Evolutionary conservation across 1,140 invertebrate species (phyloP).

Genomic region (Cherax quadricarinatus): DNA sequence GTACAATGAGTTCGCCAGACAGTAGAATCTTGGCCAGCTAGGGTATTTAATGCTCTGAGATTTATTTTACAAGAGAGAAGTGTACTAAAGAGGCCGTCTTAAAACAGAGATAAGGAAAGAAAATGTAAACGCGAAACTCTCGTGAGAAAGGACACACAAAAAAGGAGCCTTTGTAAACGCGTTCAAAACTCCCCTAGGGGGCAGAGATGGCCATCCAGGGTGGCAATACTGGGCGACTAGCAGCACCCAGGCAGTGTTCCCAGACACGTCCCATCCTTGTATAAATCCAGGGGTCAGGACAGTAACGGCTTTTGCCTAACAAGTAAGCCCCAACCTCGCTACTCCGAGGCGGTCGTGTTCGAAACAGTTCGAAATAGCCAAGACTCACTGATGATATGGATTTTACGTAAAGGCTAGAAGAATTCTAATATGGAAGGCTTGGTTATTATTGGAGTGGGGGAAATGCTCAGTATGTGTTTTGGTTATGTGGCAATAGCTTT

Average conservation of each 20-base stretch:
- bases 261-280: constrained; percentile 69
- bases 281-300: constrained; percentile 69
- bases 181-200: constrained; percentile 68
- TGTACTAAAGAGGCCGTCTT: background rate
- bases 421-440: too few species aligned
- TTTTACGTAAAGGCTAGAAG: background rate
- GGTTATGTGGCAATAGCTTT: constrained; percentile 44
- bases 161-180: constrained; percentile 55
- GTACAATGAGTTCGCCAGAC: constrained; percentile 29
- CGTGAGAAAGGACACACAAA: constrained; percentile 8
- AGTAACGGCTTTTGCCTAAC: constrained; percentile 68
- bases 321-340: constrained; percentile 58
- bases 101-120: background rate
- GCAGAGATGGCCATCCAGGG: constrained; percentile 53
- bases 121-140: background rate
- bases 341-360: constrained; percentile 33
- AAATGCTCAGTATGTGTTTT: too few species aligned
- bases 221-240: constrained; percentile 70
- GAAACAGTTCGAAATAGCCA: constrained; percentile 32
- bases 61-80: constrained; percentile 12
- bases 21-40: constrained; percentile 6
- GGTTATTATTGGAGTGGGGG: background rate
- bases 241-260: constrained; percentile 50
- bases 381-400: background rate
- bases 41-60: constrained; percentile 41